Percentiles rank a stretch among this genome's conserved stretches.
These are phyloP conservation scores for Himalopsyche tibetana DNA, from an alignment of 2,888 invertebrate genomes.

Conservation along the genomic window DNA sequence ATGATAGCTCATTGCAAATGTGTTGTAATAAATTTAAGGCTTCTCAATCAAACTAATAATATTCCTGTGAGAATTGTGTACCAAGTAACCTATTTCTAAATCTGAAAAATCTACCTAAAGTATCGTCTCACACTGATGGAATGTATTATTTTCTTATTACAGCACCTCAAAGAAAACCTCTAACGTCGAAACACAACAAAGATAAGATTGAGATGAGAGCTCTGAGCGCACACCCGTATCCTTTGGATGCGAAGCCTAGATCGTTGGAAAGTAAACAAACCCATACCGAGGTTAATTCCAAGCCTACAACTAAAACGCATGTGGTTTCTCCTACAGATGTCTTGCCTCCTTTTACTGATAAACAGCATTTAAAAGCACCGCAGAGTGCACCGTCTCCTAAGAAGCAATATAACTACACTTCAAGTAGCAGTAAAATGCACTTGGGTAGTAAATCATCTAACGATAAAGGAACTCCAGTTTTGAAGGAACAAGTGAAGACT, in stretches of 20 bases:
- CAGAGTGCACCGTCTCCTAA: conserved; percentile 45
- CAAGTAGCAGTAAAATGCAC: conserved; percentile 43
- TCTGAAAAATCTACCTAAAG: too few species aligned
- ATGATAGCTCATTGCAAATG: too few species aligned
- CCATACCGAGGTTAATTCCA: background rate
- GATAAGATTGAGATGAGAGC: conserved; percentile 76
- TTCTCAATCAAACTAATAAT: too few species aligned
- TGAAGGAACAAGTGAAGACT: conserved; percentile 48
- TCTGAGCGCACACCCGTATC: conserved; percentile 64
- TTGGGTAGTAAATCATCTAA: conserved; percentile 44
- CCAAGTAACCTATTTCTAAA: too few species aligned
- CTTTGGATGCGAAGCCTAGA: conserved; percentile 31
- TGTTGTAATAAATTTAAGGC: too few species aligned
- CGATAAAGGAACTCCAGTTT: conserved; percentile 22
- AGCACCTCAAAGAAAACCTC: conserved; percentile 41
- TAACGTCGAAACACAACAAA: conserved; percentile 70
- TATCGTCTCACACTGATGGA: background rate
- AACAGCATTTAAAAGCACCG: background rate
- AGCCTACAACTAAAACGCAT: conserved; percentile 1
- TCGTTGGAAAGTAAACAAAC: conserved; percentile 8
- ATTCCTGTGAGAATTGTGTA: too few species aligned
- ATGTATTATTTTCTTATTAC: conserved; percentile 24
- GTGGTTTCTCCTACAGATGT: background rate
- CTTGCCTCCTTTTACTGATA: conserved; percentile 23
- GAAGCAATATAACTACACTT: conserved; percentile 49